Evolutionary conservation across 2,888 invertebrate species (phyloP).

Genomic region (Xestia c-nigrum): DNA sequence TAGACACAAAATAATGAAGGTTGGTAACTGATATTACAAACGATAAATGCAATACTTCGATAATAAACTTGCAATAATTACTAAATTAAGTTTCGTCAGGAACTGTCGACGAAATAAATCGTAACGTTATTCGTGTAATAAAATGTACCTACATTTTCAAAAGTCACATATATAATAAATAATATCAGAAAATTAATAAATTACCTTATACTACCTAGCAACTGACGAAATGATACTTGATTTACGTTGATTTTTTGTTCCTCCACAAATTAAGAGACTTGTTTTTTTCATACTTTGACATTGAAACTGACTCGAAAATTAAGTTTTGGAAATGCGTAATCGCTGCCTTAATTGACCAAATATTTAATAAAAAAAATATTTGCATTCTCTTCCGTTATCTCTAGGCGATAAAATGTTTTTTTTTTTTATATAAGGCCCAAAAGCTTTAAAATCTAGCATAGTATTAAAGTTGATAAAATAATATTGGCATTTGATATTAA

Average conservation of each 20-base stretch:
- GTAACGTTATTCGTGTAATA: not conserved
- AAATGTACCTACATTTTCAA: not conserved
- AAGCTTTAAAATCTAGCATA: not conserved
- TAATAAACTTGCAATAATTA: not conserved
- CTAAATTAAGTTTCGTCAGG: slow-evolving; percentile 18
- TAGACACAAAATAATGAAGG: not conserved
- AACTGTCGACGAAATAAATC: not conserved
- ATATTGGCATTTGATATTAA: not conserved
- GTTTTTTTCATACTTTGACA: not conserved
- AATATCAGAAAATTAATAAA: not conserved
- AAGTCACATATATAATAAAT: not conserved
- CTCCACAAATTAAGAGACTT: not conserved
- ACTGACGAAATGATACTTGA: not conserved
- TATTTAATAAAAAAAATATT: not conserved
- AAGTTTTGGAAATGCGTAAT: not conserved
- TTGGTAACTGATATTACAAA: slow-evolving; percentile 8
- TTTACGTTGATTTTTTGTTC: too few species aligned
- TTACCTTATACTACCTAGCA: not conserved
- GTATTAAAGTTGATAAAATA: not conserved
- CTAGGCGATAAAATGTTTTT: not conserved
- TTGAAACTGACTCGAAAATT: not conserved
- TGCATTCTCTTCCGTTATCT: not conserved
- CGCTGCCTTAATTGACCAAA: not conserved
- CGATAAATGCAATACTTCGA: slow-evolving; percentile 5
- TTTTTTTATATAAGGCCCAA: not conserved